These are phyloP conservation scores for Thecocarcelia acutangulata DNA, from an alignment of 2,888 invertebrate species.

Conservation along the genomic window DNA sequence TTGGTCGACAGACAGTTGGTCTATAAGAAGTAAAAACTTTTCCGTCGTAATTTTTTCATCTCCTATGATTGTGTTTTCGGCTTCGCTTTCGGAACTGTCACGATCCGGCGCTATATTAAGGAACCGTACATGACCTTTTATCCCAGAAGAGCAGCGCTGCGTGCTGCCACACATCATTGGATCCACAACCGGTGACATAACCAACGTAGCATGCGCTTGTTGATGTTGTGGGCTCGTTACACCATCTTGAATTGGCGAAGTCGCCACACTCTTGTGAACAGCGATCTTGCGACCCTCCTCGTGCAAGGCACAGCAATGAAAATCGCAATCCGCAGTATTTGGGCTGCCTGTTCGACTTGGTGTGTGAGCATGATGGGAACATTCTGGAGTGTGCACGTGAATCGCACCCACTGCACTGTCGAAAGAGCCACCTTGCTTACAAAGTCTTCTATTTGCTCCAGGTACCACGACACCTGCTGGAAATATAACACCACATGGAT, in stretches of 20 bases:
- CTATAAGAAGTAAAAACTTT: conserved; percentile 95
- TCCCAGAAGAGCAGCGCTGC: conserved; percentile 82
- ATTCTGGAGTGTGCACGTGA: conserved; percentile 92
- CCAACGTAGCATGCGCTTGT: conserved; percentile 68
- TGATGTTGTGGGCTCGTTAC: conserved; percentile 86
- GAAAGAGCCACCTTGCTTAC: conserved; percentile 86
- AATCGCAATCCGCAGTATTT: conserved; percentile 91
- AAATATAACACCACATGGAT: conserved; percentile 78
- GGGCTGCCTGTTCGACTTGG: conserved; percentile 86
- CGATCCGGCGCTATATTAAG: conserved; percentile 89
- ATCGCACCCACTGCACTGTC: conserved; percentile 86
- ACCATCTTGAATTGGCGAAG: conserved; percentile 93
- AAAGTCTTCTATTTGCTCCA: conserved; percentile 81
- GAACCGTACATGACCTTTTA: conserved; percentile 91
- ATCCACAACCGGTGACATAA: conserved; percentile 81
- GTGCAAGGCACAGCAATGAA: conserved; percentile 96
- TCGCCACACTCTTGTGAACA: conserved; percentile 95
- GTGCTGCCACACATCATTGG: conserved; percentile 80
- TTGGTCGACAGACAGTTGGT: conserved; percentile 95
- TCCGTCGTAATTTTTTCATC: conserved; percentile 88
- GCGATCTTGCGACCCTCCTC: conserved; percentile 95
- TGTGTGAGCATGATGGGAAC: conserved; percentile 87
- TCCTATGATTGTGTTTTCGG: conserved; percentile 95
- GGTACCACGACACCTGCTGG: conserved; percentile 79
- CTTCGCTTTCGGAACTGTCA: conserved; percentile 95